phyloP scores from a whole-genome alignment of 2,888 invertebrate species.

The Melanostoma mellinum region DNA sequence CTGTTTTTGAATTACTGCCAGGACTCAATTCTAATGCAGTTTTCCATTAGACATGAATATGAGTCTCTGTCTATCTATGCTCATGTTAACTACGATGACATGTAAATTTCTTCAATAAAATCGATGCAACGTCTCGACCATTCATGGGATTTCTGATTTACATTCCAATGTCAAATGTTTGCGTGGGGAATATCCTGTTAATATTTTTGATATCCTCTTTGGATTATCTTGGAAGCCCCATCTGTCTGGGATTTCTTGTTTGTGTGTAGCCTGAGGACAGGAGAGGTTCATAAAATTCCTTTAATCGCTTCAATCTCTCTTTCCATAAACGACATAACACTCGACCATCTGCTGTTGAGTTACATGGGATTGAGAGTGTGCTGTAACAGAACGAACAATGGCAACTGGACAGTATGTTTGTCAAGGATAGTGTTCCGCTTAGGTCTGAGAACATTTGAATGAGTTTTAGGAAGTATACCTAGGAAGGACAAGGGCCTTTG shows the following conservation, averaged over 20 bases:
- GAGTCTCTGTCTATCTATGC: constrained; percentile 12
- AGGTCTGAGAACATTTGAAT: no score
- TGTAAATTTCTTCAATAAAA: constrained; percentile 26
- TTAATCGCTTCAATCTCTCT: constrained; percentile 44
- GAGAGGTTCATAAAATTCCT: constrained; percentile 54
- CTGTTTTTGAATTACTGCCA: constrained; percentile 58
- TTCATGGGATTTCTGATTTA: constrained; percentile 41
- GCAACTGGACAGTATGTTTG: constrained; percentile 24
- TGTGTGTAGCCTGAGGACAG: not conserved
- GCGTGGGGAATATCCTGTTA: constrained; percentile 45
- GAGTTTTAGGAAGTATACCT: no score
- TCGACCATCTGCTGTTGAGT: constrained; percentile 58
- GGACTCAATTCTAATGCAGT: constrained; percentile 43
- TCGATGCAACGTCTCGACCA: constrained; percentile 40
- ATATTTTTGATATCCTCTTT: constrained; percentile 39
- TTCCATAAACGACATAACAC: constrained; percentile 14
- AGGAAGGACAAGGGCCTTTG: no score
- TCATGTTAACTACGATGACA: constrained; percentile 28
- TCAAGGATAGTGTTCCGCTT: no score
- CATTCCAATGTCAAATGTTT: constrained; percentile 23
- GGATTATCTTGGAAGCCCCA: constrained; percentile 52
- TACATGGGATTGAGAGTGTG: constrained; percentile 34
- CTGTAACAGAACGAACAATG: constrained; percentile 19
- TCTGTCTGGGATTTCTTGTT: constrained; percentile 44
- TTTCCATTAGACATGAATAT: constrained; percentile 20